Percentiles rank a stretch among this genome's conserved stretches.
These are phyloP conservation scores for Cosmia trapezina DNA, from an alignment of 2,888 invertebrate genomes.

Conservation along the genomic window DNA sequence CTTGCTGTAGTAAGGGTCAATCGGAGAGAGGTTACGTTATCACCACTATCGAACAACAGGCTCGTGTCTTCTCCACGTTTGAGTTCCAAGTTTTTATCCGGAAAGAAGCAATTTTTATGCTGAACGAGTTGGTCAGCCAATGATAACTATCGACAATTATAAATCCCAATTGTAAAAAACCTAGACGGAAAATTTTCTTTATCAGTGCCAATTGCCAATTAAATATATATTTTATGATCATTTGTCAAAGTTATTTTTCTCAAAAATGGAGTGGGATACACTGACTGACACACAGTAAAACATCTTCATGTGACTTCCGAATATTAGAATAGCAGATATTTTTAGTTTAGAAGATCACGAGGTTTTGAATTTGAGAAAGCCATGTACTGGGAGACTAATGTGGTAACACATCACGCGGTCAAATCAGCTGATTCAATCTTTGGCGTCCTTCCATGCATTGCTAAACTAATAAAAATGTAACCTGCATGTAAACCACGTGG, in stretches of 20 bases:
- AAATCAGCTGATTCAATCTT: slow-evolving; percentile 77
- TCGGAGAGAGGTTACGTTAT: slow-evolving; percentile 56
- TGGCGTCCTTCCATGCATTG: slow-evolving; percentile 78
- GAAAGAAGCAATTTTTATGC: background rate
- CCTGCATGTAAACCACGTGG: slow-evolving; percentile 56
- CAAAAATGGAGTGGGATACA: slow-evolving; percentile 31
- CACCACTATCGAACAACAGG: slow-evolving; percentile 35
- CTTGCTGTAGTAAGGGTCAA: slow-evolving; percentile 57
- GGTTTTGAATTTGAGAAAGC: slow-evolving; percentile 33
- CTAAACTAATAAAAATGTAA: slow-evolving; percentile 51
- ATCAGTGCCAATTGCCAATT: slow-evolving; percentile 11
- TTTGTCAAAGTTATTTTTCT: slow-evolving; percentile 3
- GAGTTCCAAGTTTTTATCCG: slow-evolving; percentile 25
- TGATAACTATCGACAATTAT: slow-evolving; percentile 1
- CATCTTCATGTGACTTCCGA: slow-evolving; percentile 48
- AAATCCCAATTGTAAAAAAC: background rate
- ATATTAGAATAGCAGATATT: slow-evolving; percentile 38
- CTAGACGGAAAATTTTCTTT: background rate
- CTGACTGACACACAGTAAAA: slow-evolving; percentile 15
- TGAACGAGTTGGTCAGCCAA: background rate
- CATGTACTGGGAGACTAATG: slow-evolving; percentile 38
- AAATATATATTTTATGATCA: slow-evolving; percentile 14
- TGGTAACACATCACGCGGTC: slow-evolving; percentile 75
- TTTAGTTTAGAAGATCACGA: slow-evolving; percentile 55
- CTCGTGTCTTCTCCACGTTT: slow-evolving; percentile 43